Percentiles rank a stretch among this genome's conserved stretches.
Conservation (phyloP, 2,888 invertebrate genomes). For the Drosophila paracracens region DNA sequence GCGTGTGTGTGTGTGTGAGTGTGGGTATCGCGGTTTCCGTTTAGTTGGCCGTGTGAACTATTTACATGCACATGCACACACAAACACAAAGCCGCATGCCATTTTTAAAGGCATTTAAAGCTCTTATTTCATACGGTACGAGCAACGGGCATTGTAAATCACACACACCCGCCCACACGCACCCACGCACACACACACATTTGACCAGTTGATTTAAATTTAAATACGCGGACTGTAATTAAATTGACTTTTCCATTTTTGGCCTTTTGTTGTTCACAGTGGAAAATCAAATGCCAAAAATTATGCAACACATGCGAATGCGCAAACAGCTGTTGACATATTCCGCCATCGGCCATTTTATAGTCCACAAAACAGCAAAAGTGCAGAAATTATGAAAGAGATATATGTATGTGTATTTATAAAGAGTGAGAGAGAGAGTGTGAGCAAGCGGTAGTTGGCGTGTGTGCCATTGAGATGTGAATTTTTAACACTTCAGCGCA, state of each 20-base stretch:
- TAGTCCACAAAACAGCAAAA: constrained; percentile 40
- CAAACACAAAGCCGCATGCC: constrained; percentile 20
- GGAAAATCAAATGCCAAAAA: constrained; percentile 54
- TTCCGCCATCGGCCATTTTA: constrained; percentile 65
- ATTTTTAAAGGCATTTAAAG: constrained; percentile 57
- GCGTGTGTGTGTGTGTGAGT: constrained; percentile 29
- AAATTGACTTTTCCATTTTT: constrained; percentile 67
- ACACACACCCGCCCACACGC: constrained; percentile 13
- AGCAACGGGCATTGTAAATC: constrained; percentile 52
- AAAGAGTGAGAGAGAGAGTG: background rate
- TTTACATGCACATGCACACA: constrained; percentile 48
- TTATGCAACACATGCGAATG: constrained; percentile 57
- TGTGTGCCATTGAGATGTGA: constrained; percentile 63
- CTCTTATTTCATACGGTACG: constrained; percentile 26
- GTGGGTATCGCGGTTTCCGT: constrained; percentile 56
- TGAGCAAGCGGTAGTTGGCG: background rate
- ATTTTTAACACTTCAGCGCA: constrained; percentile 64
- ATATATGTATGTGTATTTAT: background rate
- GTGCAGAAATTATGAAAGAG: constrained; percentile 28
- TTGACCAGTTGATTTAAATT: constrained; percentile 62
- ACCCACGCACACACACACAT: constrained; percentile 14
- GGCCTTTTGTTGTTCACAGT: constrained; percentile 23
- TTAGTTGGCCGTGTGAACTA: constrained; percentile 75
- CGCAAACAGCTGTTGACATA: constrained; percentile 70
- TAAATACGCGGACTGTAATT: constrained; percentile 62